Evolutionary conservation across 2,888 invertebrate genomes (phyloP), one percentile per base, ranked within the genome.

Genomic region (Fabriciana adippe): DNA sequence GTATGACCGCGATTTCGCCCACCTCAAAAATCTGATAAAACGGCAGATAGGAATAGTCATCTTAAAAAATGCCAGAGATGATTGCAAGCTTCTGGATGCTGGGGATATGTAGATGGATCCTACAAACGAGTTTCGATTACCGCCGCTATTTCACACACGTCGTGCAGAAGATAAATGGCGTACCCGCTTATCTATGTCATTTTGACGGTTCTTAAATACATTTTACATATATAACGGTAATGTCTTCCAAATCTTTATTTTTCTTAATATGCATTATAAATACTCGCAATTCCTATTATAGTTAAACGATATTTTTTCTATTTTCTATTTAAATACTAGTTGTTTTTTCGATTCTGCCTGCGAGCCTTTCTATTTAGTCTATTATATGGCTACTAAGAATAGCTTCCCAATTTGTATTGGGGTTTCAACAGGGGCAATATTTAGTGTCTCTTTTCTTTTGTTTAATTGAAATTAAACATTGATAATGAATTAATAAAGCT

Each of bases 111-210:
- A 68, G 62, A 67, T 73, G 71, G 76, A 77, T 77, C 72, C 72
- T 70, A 74, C 74, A 75, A 78, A 75, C 76, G 77, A 76, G 74
- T 75, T 75, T 74, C 74, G 74, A 79, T 78, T 76, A 79, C 68
- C 55, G 64, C 55, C 47, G 51, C 65, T 70, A 70, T 69, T 72
- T 69, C 68, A 69, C 67, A 73, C 68, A 59, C 68, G 68, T 68
- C 68, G 53, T 61, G 21, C 64, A 81, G 81, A 89, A 89, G 89
- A 90, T 86, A 87, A 85, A 89, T 89, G 86, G 84, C 82, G 78
- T 74, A 77, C 75, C 76, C 81, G 75, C 83, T 86, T 89, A 89
- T 88, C 87, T 84, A 78, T 69, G 74, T 75, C 78, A 76, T 80
- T 82, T 83, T 83, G 83, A 83, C 82, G 26, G 55, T 68, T 54